phyloP scores from a whole-genome alignment of 1,140 invertebrate species.

The Thrips palmi region DNA sequence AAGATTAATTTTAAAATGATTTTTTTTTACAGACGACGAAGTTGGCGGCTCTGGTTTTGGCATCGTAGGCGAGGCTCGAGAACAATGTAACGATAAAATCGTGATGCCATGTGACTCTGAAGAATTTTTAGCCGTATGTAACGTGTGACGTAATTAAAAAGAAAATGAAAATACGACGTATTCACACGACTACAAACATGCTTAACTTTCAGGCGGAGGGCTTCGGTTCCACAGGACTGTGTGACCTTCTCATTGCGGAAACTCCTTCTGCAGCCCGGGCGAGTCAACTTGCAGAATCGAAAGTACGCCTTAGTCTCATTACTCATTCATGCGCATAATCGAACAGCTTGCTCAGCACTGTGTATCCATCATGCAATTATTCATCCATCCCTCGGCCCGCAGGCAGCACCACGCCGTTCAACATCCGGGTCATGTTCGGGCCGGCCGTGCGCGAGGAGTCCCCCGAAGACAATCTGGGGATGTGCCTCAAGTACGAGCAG shows the following conservation, averaged over 20 bases:
- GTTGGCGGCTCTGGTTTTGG: slow-evolving; percentile 22
- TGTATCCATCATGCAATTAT: too few relatives aligned
- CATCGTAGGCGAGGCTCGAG: slow-evolving; percentile 17
- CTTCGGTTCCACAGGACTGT: slow-evolving; percentile 40
- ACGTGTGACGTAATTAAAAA: slow-evolving; percentile 8
- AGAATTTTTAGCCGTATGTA: slow-evolving; percentile 52
- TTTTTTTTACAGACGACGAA: slow-evolving; percentile 15
- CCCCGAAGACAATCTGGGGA: slow-evolving; percentile 59
- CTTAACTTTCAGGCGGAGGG: slow-evolving; percentile 20
- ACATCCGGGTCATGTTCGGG: slow-evolving; percentile 57
- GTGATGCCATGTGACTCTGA: slow-evolving; percentile 65
- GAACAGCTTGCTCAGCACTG: too few relatives aligned
- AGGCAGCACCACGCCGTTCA: slow-evolving; percentile 48
- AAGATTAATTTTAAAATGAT: background rate
- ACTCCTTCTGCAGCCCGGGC: slow-evolving; percentile 38
- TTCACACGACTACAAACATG: background rate
- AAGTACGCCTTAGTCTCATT: slow-evolving; percentile 24
- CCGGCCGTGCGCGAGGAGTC: slow-evolving; percentile 34
- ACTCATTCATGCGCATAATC: background rate
- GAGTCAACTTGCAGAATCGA: slow-evolving; percentile 46
- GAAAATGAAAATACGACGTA: background rate
- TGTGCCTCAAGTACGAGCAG: slow-evolving; percentile 54
- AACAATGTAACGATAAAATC: slow-evolving; percentile 49
- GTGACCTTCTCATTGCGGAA: slow-evolving; percentile 58
- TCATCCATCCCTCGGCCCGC: slow-evolving; percentile 4